Percentiles rank a stretch among this genome's conserved stretches.
These are phyloP conservation scores for Dendropsophus ebraccatus DNA, from an alignment of 2,113 vertebrate species.

Conservation along the genomic window DNA sequence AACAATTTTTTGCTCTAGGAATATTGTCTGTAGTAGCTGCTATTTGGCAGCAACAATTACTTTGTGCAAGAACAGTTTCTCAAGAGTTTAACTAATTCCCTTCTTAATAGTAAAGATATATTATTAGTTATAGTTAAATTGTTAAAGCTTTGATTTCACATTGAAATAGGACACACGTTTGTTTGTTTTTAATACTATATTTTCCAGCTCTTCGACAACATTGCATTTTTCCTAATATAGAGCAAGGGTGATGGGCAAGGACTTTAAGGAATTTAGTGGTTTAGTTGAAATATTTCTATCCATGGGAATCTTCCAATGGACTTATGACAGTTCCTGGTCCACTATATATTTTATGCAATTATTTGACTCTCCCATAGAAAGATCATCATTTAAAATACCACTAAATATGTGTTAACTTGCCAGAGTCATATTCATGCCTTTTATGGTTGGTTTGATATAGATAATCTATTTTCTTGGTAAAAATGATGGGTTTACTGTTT, in stretches of 20 bases:
- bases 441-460: background rate
- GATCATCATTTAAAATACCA: slow-evolving; percentile 24
- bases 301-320: slow-evolving; percentile 29
- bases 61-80: no score
- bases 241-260: background rate
- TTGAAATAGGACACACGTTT: background rate
- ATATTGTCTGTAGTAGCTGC: no score
- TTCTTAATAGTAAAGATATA: background rate
- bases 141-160: background rate
- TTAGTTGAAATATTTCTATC: slow-evolving; percentile 10
- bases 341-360: background rate
- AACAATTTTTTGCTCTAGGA: no score
- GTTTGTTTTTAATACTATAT: no score
- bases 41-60: no score
- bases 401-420: slow-evolving; percentile 7
- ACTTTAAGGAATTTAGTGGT: slow-evolving; percentile 34
- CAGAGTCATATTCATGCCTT: background rate
- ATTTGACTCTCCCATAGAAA: slow-evolving; percentile 20
- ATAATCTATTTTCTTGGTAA: background rate
- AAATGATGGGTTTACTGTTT: background rate
- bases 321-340: slow-evolving; percentile 5
- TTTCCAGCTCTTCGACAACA: background rate
- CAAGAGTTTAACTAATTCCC: no score
- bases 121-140: background rate
- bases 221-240: slow-evolving; percentile 6